These are phyloP conservation scores for Onychomys leucogaster DNA, from an alignment of 2,797 vertebrate genomes.

Conservation along the genomic window DNA sequence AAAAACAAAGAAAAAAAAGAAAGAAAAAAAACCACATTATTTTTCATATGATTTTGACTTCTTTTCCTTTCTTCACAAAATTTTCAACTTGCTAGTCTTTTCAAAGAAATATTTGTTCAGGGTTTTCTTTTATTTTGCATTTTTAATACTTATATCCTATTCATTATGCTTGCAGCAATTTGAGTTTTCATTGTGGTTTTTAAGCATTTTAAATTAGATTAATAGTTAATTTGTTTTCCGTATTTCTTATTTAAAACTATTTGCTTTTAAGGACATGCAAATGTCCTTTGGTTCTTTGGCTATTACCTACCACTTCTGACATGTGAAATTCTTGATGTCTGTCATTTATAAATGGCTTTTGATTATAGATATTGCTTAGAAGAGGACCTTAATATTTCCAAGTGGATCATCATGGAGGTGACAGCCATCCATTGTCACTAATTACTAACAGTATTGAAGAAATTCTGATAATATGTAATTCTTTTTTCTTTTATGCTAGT, in stretches of 20 bases:
- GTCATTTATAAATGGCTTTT: background rate
- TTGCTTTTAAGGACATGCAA: background rate
- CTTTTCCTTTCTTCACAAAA: background rate
- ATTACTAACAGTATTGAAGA: background rate
- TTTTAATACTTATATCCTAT: background rate
- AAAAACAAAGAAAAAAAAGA: background rate
- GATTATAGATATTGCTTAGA: background rate
- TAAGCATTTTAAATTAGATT: background rate
- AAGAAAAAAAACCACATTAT: background rate
- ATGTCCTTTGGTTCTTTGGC: background rate
- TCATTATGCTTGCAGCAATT: background rate
- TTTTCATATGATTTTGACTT: background rate
- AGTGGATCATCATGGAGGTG: background rate
- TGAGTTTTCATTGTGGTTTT: conserved; percentile 7
- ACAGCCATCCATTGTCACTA: background rate
- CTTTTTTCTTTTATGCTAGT: background rate
- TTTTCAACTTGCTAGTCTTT: background rate
- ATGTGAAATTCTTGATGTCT: background rate
- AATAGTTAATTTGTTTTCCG: background rate
- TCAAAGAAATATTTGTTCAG: background rate
- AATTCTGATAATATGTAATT: background rate
- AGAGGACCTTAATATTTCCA: conserved; percentile 1
- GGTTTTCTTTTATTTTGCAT: background rate
- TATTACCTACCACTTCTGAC: background rate
- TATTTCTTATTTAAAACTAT: background rate